phyloP scores from a whole-genome alignment of 1,140 invertebrate species.

The Stenopsyche tienmushanensis region DNA sequence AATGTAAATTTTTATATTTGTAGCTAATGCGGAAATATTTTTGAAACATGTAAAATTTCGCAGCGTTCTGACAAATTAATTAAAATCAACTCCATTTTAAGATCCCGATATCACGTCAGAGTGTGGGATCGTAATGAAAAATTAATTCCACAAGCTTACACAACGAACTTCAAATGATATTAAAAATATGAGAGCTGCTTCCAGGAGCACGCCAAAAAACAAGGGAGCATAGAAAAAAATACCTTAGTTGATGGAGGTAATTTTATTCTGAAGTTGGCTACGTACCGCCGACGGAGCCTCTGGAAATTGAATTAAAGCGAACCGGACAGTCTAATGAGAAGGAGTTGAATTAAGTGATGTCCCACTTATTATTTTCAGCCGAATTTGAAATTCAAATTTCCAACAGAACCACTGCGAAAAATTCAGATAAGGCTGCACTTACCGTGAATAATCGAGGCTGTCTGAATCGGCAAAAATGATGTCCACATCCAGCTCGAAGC shows the following conservation, averaged over 20 bases:
- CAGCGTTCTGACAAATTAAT: no score
- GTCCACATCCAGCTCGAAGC: conserved; percentile 81
- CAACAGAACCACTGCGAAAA: no score
- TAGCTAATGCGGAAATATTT: no score
- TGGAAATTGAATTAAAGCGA: conserved; percentile 30
- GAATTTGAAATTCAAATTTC: conserved; percentile 17
- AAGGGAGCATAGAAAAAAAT: not conserved
- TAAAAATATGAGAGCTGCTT: not conserved
- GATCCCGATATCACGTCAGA: no score
- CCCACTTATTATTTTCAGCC: conserved; percentile 1
- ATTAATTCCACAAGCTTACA: not conserved
- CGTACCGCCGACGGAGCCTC: not conserved
- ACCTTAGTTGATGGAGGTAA: not conserved
- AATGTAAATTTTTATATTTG: no score
- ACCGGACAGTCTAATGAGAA: conserved; percentile 28
- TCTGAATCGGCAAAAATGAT: conserved; percentile 86
- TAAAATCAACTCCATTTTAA: no score
- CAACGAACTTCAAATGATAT: conserved; percentile 4
- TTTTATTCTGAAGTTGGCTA: conserved; percentile 14
- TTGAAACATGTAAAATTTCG: no score
- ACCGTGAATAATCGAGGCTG: conserved; percentile 55
- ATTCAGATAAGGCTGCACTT: no score
- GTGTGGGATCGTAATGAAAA: conserved; percentile 1
- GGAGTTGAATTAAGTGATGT: conserved; percentile 19
- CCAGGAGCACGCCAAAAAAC: not conserved